phyloP scores from a whole-genome alignment of 1,140 invertebrate genomes.

The Ridgeia piscesae region DNA sequence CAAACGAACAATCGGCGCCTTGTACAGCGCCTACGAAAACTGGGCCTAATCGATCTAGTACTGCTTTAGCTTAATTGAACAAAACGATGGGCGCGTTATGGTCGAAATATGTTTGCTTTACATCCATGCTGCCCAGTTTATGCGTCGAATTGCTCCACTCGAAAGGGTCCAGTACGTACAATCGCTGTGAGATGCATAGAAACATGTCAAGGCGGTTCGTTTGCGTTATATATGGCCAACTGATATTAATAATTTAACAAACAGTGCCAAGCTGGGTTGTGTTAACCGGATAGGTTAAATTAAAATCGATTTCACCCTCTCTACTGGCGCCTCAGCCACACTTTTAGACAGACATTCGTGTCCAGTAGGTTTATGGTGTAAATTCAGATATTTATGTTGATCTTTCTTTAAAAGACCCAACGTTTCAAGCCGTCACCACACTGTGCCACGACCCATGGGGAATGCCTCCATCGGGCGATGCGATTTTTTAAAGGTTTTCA shows the following conservation, averaged over 20 bases:
- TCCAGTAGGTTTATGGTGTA: background rate
- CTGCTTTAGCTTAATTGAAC: too few species aligned
- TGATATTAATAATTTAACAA: background rate
- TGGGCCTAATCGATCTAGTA: too few species aligned
- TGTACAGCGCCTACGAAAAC: too few species aligned
- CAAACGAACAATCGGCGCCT: too few species aligned
- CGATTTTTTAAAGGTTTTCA: background rate
- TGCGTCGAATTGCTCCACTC: background rate
- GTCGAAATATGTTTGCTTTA: too few species aligned
- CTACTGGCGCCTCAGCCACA: background rate
- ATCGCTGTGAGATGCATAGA: background rate
- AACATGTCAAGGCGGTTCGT: background rate
- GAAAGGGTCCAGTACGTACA: background rate
- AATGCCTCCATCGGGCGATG: background rate
- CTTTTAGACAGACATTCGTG: background rate
- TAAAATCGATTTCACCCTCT: background rate
- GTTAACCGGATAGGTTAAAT: background rate
- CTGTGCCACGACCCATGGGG: background rate
- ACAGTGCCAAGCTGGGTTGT: background rate
- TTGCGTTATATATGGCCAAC: background rate
- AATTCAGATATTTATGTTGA: background rate
- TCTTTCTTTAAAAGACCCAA: background rate
- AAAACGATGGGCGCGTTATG: too few species aligned
- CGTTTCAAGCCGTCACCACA: background rate
- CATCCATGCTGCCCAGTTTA: background rate